Evolutionary conservation across 2,888 invertebrate species (phyloP).

Genomic region (Koerneria pararmatus): DNA sequence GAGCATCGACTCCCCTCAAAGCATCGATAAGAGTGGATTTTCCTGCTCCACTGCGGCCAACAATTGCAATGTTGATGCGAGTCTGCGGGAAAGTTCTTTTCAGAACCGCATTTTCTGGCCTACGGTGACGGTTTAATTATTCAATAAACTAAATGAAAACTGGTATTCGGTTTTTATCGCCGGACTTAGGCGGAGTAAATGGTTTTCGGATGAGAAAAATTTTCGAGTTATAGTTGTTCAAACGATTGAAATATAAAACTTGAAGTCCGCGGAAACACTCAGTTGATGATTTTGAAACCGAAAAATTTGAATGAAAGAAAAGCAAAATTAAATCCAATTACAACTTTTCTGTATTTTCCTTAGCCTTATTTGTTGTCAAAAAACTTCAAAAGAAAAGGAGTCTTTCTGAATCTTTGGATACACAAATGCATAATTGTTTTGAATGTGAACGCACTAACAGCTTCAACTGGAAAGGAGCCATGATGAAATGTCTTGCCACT

Average conservation of each 20-base stretch:
- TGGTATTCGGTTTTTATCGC: no score
- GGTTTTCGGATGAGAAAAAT: no score
- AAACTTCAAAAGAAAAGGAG: background rate
- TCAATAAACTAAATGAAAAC: no score
- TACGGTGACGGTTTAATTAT: no score
- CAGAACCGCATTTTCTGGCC: no score
- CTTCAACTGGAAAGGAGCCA: conserved; percentile 39
- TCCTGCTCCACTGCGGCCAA: conserved; percentile 38
- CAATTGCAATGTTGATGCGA: conserved; percentile 37
- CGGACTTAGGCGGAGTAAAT: no score
- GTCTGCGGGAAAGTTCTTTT: conserved; percentile 29
- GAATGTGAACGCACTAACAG: conserved; percentile 22
- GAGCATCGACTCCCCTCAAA: conserved; percentile 17
- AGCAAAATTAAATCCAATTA: background rate
- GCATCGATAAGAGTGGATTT: conserved; percentile 42
- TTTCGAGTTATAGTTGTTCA: background rate
- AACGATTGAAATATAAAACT: no score
- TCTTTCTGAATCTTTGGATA: background rate
- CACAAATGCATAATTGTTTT: background rate
- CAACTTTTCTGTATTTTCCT: background rate
- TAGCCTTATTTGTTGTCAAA: background rate
- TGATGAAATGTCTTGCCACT: conserved; percentile 35
- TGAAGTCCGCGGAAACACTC: no score
- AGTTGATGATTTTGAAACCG: no score
- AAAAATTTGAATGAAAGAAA: background rate